Conservation (phyloP, 1,140 invertebrate genomes). For the Drosophila paulistorum region DNA sequence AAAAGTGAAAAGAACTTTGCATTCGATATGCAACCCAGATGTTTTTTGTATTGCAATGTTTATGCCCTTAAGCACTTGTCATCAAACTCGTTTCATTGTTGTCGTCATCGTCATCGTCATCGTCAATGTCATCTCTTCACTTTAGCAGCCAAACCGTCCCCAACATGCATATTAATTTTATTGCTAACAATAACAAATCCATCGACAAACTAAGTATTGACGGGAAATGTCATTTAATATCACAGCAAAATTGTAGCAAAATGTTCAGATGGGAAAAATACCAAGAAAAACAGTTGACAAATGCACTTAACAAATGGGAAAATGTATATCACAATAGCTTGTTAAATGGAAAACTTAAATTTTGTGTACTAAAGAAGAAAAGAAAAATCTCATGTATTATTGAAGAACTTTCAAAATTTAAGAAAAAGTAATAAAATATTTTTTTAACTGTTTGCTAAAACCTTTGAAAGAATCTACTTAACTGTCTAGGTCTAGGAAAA, state of each 20-base stretch:
- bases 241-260: slow-evolving; percentile 40
- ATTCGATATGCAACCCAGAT: slow-evolving; percentile 72
- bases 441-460: too few relatives aligned
- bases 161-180: slow-evolving; percentile 73
- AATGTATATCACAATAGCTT: neutral
- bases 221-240: slow-evolving; percentile 66
- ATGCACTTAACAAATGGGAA: neutral
- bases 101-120: slow-evolving; percentile 43
- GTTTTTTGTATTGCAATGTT: slow-evolving; percentile 47
- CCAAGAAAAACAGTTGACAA: neutral
- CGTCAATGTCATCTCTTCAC: neutral
- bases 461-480: too few relatives aligned
- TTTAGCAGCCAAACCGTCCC: slow-evolving; percentile 20
- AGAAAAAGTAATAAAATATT: too few relatives aligned
- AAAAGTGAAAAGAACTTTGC: slow-evolving; percentile 4
- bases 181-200: slow-evolving; percentile 76
- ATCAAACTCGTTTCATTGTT: slow-evolving; percentile 64
- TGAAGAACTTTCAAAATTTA: too few relatives aligned
- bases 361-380: neutral
- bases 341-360: neutral
- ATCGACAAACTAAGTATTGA: slow-evolving; percentile 68
- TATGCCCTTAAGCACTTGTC: slow-evolving; percentile 50
- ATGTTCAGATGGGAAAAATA: slow-evolving; percentile 7
- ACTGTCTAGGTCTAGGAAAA: too few relatives aligned
- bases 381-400: too few relatives aligned